These are phyloP conservation scores for Hephaestus fuliginosus DNA, from an alignment of 2,797 vertebrate species.

Conservation along the genomic window DNA sequence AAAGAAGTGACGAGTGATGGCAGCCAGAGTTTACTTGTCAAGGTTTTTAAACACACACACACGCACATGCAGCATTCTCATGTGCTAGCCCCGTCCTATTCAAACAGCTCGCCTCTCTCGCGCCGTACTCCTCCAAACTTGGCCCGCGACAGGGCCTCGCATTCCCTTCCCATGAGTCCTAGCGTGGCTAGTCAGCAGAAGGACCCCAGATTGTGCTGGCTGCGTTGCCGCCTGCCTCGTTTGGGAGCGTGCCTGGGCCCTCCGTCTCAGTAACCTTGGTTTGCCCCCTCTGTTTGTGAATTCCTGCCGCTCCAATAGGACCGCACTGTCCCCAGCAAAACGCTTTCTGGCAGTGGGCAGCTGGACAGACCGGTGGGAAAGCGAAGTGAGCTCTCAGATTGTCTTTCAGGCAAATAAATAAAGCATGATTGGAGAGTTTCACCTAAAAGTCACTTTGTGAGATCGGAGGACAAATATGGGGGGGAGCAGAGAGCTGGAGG, in stretches of 20 bases:
- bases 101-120: conserved; percentile 69
- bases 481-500: conserved; percentile 10
- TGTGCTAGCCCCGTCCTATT: conserved; percentile 65
- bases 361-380: conserved; percentile 78
- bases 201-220: conserved; percentile 81
- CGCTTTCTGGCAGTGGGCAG: conserved; percentile 71
- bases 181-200: conserved; percentile 77
- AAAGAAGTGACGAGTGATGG: conserved; percentile 81
- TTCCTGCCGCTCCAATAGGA: conserved; percentile 80
- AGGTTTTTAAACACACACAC: conserved; percentile 67
- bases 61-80: conserved; percentile 45
- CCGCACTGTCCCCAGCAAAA: conserved; percentile 80
- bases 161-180: conserved; percentile 81
- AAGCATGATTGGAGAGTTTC: conserved; percentile 50
- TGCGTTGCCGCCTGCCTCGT: conserved; percentile 69
- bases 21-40: conserved; percentile 81
- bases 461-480: conserved; percentile 17
- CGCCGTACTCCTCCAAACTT: conserved; percentile 72
- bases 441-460: conserved; percentile 35
- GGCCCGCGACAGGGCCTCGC: conserved; percentile 66
- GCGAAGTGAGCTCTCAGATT: conserved; percentile 62
- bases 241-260: conserved; percentile 78
- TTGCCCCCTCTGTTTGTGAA: conserved; percentile 82
- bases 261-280: conserved; percentile 82
- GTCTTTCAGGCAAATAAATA: conserved; percentile 75